Evolutionary conservation across 1,140 invertebrate genomes (phyloP), one percentile per base, ranked within the genome.

Genomic region (Polypedilum pembai): DNA sequence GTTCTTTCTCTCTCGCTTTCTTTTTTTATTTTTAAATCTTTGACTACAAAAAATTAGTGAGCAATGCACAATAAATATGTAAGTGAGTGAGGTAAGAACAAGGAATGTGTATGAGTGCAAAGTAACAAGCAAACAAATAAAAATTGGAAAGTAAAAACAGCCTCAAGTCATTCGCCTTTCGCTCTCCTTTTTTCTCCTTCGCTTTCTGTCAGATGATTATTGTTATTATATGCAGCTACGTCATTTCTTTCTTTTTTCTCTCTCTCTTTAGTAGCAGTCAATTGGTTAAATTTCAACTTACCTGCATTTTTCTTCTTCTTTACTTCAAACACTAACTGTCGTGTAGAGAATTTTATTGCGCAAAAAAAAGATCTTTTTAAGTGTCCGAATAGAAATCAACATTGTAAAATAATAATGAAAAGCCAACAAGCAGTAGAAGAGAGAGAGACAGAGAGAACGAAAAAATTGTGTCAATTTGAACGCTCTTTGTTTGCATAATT

Each of bases 131-230:
- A 45, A 15, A 45, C 15, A 45, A 45, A 45, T 7, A 41, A 56
- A 56, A 56, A 56, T 56, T 56, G 45, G 45, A 56, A 56, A 56
- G 45, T 56, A 56, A 56, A 56, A 56, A 56, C 45, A n/a, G 45
- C 45, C n/a, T 56, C 12, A 56, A n/a, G 45, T 56, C 45, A 56
- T n/a, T 56, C 24, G 45, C 12, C 4, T 56, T n/a, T 56, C 12
- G n/a, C 3, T 56, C 45, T 56, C 45, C 24, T 56, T 56, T n/a
- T 56, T 56, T 56, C 10, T 56, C 45, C 24, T 56, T 56, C 12
- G 24, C 24, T 56, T 56, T 56, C 10, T 56, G 12, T 56, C 45
- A 56, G 12, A 56, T 56, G 45, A 56, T 56, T 56, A 56, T 56
- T 56, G 45, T 56, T 56, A 56, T 56, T 56, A 56, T 56, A 56